phyloP scores from a whole-genome alignment of 1,140 invertebrate species.

The Panonychus citri region DNA sequence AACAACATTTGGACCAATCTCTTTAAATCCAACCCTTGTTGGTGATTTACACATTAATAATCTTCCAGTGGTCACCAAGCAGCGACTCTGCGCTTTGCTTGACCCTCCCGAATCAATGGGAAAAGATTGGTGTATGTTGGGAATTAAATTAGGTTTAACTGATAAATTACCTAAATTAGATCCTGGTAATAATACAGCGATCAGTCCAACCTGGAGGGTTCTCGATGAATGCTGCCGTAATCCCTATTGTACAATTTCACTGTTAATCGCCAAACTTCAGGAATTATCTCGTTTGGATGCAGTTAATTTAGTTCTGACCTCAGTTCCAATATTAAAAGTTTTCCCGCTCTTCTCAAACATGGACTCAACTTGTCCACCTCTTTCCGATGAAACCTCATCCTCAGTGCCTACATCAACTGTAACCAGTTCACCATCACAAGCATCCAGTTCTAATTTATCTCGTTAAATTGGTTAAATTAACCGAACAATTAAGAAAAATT shows the following conservation, averaged over 20 bases:
- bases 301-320: conserved; percentile 25
- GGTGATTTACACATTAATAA: conserved; percentile 29
- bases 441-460: conserved; percentile 14
- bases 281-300: conserved; percentile 30
- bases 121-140: conserved; percentile 56
- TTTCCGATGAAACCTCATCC: conserved; percentile 1
- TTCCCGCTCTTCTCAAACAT: conserved; percentile 13
- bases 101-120: conserved; percentile 55
- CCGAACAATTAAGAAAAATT: too few relatives aligned
- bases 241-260: conserved; percentile 24
- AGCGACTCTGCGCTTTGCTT: conserved; percentile 32
- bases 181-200: conserved; percentile 18
- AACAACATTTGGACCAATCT: neutral
- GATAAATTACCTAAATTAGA: conserved; percentile 31
- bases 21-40: conserved; percentile 19
- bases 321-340: conserved; percentile 25
- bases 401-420: conserved; percentile 4
- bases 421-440: conserved; percentile 4
- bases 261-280: conserved; percentile 26
- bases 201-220: conserved; percentile 27
- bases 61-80: conserved; percentile 28
- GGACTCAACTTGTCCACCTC: conserved; percentile 13
- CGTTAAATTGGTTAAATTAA: neutral
- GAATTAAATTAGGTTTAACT: conserved; percentile 40
- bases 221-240: conserved; percentile 27